phyloP scores from a whole-genome alignment of 2,888 invertebrate genomes.

The Aricia artaxerxes region DNA sequence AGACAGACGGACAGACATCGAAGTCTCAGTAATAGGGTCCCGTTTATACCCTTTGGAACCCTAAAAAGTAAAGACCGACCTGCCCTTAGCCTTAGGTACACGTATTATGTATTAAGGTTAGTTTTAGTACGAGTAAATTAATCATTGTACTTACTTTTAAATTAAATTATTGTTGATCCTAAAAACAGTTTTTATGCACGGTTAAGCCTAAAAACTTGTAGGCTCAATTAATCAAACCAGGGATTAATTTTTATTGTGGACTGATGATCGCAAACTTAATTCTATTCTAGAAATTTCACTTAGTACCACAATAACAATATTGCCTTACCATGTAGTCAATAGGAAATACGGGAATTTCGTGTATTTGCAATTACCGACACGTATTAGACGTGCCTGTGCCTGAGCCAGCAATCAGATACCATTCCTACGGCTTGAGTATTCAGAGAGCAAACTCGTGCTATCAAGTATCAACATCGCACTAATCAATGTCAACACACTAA shows the following conservation, averaged over 20 bases:
- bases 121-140: neutral
- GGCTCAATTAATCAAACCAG: too few species aligned
- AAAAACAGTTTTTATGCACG: too few species aligned
- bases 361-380: neutral
- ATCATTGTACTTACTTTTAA: too few species aligned
- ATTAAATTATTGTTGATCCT: too few species aligned
- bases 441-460: neutral
- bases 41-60: too few species aligned
- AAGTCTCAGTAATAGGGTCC: too few species aligned
- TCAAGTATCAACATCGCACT: neutral
- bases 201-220: too few species aligned
- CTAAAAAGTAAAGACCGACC: neutral
- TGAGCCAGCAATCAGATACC: constrained; percentile 1
- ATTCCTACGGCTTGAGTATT: neutral
- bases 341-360: neutral
- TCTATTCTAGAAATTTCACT: neutral
- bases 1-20: too few species aligned
- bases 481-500: neutral
- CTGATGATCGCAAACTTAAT: neutral
- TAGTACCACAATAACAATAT: neutral
- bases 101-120: neutral
- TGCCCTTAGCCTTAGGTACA: neutral
- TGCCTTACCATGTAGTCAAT: neutral
- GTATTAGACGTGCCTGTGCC: neutral
- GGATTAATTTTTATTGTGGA: too few species aligned